These are phyloP conservation scores for Triplophysa bombifrons DNA, from an alignment of 2,797 vertebrate genomes.

Conservation along the genomic window DNA sequence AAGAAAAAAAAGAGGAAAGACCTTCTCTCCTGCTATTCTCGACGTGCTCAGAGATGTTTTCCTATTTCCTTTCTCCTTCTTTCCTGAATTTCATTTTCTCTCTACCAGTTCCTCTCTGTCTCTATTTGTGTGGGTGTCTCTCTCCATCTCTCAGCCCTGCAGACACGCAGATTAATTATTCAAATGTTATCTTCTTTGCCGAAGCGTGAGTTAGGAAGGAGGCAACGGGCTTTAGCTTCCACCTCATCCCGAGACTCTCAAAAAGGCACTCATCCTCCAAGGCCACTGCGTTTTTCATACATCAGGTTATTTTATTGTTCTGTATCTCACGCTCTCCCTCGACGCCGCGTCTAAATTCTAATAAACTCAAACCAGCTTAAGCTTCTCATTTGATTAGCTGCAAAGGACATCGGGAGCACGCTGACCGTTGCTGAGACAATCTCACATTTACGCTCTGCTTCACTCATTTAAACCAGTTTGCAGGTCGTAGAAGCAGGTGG, in stretches of 20 bases:
- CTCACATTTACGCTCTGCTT: conserved; percentile 48
- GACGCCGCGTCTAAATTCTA: conserved; percentile 54
- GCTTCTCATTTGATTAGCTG: conserved; percentile 71
- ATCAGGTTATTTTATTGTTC: conserved; percentile 51
- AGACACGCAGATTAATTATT: conserved; percentile 58
- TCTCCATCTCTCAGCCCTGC: conserved; percentile 34
- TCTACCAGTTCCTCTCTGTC: conserved; percentile 25
- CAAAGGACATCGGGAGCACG: conserved; percentile 66
- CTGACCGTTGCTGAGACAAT: conserved; percentile 65
- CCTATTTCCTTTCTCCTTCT: conserved; percentile 5
- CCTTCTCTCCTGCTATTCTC: conserved; percentile 15
- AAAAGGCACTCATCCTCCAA: conserved; percentile 44
- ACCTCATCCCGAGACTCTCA: conserved; percentile 46
- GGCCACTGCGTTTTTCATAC: conserved; percentile 51
- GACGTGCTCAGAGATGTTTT: conserved; percentile 28
- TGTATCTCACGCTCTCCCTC: conserved; percentile 32
- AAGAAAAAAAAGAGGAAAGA: neutral
- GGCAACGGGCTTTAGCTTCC: conserved; percentile 36
- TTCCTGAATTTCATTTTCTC: neutral
- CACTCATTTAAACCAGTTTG: neutral
- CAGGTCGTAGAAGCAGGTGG: conserved; percentile 7
- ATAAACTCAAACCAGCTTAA: conserved; percentile 71
- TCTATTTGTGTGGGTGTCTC: conserved; percentile 9
- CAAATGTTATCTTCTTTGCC: conserved; percentile 52
- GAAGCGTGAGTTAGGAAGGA: conserved; percentile 45